Percentiles rank a stretch among this genome's conserved stretches.
Conservation (phyloP, 2,888 invertebrate species). For the Panopea generosa region DNA sequence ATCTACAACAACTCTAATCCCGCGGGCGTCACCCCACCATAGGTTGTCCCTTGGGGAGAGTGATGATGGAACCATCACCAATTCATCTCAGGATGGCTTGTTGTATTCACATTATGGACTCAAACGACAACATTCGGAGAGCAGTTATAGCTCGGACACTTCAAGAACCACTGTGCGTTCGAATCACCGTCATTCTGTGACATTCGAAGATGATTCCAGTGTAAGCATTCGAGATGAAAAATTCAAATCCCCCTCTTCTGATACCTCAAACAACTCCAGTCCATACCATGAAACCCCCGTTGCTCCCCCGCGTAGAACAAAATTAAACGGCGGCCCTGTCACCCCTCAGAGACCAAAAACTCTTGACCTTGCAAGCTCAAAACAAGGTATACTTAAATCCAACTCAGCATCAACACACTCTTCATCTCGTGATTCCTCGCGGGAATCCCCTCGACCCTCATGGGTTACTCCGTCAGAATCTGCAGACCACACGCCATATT, state of each 20-base stretch:
- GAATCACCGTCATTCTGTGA: slow-evolving; percentile 80
- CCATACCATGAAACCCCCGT: slow-evolving; percentile 66
- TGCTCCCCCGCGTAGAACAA: slow-evolving; percentile 66
- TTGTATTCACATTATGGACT: slow-evolving; percentile 68
- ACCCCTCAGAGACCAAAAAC: slow-evolving; percentile 87
- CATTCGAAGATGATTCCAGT: slow-evolving; percentile 82
- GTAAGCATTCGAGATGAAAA: slow-evolving; percentile 64
- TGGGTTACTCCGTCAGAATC: slow-evolving; percentile 65
- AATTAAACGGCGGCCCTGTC: slow-evolving; percentile 61
- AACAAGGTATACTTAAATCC: slow-evolving; percentile 62
- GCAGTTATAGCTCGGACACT: slow-evolving; percentile 79
- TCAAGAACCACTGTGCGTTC: slow-evolving; percentile 71
- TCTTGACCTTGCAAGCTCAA: slow-evolving; percentile 83
- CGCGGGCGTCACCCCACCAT: slow-evolving; percentile 66
- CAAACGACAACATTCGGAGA: slow-evolving; percentile 80
- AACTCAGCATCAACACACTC: slow-evolving; percentile 50
- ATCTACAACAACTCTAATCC: slow-evolving; percentile 71
- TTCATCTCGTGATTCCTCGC: slow-evolving; percentile 42
- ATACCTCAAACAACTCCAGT: slow-evolving; percentile 88
- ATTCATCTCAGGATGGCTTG: slow-evolving; percentile 69
- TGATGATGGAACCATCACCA: slow-evolving; percentile 73
- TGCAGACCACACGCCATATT: slow-evolving; percentile 93
- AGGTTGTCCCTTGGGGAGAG: slow-evolving; percentile 73
- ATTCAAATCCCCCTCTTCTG: slow-evolving; percentile 90
- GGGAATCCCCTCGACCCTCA: slow-evolving; percentile 55